phyloP scores from a whole-genome alignment of 2,113 vertebrate species.

The Microtus oregoni region DNA sequence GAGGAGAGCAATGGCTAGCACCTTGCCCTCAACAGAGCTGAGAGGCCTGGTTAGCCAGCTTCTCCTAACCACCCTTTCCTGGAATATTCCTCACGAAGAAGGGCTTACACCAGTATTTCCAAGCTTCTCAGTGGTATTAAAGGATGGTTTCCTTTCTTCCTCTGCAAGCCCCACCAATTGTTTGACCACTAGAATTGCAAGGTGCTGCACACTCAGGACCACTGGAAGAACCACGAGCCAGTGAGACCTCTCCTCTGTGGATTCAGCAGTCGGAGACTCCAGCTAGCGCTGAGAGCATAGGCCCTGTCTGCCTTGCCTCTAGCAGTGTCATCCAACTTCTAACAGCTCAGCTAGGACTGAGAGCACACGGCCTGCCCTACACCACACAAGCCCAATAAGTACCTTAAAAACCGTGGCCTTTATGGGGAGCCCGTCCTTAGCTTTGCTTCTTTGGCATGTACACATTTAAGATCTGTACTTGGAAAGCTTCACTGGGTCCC shows the following conservation, averaged over 20 bases:
- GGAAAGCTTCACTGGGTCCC: background rate
- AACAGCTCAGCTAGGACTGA: background rate
- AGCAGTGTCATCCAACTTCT: background rate
- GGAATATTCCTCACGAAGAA: background rate
- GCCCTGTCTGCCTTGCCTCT: background rate
- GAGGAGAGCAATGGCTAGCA: too few relatives aligned
- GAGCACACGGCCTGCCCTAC: background rate
- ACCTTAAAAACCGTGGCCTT: background rate
- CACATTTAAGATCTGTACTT: background rate
- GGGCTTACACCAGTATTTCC: accelerated
- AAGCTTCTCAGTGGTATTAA: too few relatives aligned
- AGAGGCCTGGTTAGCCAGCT: background rate
- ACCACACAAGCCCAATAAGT: background rate
- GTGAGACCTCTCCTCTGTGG: background rate
- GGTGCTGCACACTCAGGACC: background rate
- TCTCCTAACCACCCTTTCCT: background rate
- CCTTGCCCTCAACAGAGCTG: background rate
- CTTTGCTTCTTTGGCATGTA: background rate
- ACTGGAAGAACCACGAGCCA: background rate
- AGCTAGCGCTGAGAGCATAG: background rate
- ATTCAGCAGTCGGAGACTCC: background rate
- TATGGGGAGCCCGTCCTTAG: background rate
- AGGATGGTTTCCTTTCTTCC: background rate
- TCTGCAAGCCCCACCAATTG: background rate
- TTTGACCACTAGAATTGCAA: background rate